These are phyloP conservation scores for Drosophila ficusphila DNA, from an alignment of 1,140 invertebrate genomes.

Conservation along the genomic window DNA sequence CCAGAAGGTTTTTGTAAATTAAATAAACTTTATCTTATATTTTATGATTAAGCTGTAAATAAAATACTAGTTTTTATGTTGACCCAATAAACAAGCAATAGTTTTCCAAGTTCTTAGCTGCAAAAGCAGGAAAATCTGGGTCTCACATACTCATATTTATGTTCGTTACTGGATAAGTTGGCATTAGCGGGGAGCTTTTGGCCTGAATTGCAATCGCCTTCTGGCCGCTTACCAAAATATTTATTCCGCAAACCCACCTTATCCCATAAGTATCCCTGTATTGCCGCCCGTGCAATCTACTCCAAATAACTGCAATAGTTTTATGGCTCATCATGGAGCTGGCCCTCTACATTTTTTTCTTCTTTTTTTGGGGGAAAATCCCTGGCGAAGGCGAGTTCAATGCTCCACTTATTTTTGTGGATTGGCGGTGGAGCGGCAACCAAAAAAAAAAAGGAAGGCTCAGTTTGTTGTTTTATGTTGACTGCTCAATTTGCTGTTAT, in stretches of 20 bases:
- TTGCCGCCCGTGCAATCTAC: conserved; percentile 33
- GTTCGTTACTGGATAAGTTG: conserved; percentile 23
- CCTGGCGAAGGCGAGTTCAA: conserved; percentile 50
- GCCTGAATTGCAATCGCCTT: conserved; percentile 16
- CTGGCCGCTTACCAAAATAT: conserved; percentile 7
- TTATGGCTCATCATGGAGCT: conserved; percentile 59
- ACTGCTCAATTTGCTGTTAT: conserved; percentile 67
- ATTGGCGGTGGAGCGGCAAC: not conserved
- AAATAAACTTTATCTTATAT: not conserved
- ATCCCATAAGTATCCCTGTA: conserved; percentile 28
- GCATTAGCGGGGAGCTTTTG: conserved; percentile 6
- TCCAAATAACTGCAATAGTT: conserved; percentile 64
- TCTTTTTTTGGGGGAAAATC: conserved; percentile 40
- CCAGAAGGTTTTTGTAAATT: not conserved
- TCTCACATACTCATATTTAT: conserved; percentile 10
- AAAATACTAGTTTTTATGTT: too few relatives aligned
- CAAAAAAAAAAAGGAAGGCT: conserved; percentile 6
- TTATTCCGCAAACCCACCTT: conserved; percentile 4
- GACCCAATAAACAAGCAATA: not conserved
- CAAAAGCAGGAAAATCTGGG: not conserved
- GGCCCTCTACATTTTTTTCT: conserved; percentile 11
- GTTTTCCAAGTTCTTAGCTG: not conserved
- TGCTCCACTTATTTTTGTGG: conserved; percentile 39
- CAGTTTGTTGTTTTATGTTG: conserved; percentile 42
- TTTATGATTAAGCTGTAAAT: not conserved